These are phyloP conservation scores for Hermaeophaga mercurialis DNA, from an alignment of 2,888 invertebrate species.

Conservation along the genomic window DNA sequence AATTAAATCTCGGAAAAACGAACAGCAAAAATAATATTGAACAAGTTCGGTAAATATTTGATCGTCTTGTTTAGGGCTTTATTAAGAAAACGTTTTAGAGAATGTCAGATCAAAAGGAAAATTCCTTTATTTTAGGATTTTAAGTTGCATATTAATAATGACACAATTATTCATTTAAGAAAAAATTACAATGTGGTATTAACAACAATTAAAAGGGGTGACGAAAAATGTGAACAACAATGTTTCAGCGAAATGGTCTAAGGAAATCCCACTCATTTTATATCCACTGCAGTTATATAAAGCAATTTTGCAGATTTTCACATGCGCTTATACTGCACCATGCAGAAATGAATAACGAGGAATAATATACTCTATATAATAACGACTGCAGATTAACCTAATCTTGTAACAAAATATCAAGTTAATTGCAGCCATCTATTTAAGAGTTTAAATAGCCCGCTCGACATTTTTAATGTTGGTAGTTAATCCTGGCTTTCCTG, in stretches of 20 bases:
- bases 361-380: conserved; percentile 2
- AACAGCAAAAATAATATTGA: neutral
- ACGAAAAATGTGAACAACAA: no score
- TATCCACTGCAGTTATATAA: no score
- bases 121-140: no score
- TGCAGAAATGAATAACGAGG: conserved; percentile 18
- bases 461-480: conserved; percentile 8
- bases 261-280: no score
- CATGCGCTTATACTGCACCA: conserved; percentile 1
- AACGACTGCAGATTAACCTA: conserved; percentile 15
- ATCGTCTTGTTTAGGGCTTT: neutral
- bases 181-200: no score
- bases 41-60: neutral
- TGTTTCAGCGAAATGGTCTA: no score
- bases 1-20: neutral
- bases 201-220: no score
- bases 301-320: conserved; percentile 2
- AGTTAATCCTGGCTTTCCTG: conserved; percentile 1
- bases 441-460: conserved; percentile 9
- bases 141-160: no score
- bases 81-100: no score
- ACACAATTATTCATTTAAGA: no score
- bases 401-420: conserved; percentile 23
- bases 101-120: no score
- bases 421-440: conserved; percentile 16